Evolutionary conservation across 92 coral and sea anemone species (phyloP).

Genomic region (Metridium senile): DNA sequence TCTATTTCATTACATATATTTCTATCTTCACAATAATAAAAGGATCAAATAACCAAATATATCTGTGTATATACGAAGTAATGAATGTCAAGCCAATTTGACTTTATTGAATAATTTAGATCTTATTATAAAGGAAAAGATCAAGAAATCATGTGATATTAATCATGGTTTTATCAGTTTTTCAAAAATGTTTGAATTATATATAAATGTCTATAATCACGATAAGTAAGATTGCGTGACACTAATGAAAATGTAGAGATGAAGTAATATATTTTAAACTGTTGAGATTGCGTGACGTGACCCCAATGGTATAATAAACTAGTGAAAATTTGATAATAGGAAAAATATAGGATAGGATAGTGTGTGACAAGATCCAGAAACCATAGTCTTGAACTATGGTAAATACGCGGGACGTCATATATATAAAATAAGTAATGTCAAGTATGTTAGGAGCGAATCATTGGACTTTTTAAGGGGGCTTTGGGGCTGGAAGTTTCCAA

Average conservation of each 20-base stretch:
- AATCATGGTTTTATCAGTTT: not conserved
- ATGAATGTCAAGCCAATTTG: constrained; percentile 36
- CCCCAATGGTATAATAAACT: no score
- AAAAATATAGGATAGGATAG: not conserved
- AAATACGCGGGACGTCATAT: no score
- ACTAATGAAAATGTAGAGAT: not conserved
- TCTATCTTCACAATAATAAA: not conserved
- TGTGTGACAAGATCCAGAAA: not conserved
- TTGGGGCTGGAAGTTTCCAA: no score
- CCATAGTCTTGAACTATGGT: not conserved
- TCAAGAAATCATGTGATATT: not conserved
- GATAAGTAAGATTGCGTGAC: not conserved
- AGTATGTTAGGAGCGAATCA: no score
- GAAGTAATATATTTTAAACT: not conserved
- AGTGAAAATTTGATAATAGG: not conserved
- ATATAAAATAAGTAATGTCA: no score
- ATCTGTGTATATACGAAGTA: constrained; percentile 5
- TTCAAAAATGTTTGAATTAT: not conserved
- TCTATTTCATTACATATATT: constrained; percentile 8
- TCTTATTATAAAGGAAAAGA: not conserved
- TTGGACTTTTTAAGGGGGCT: no score
- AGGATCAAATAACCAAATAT: not conserved
- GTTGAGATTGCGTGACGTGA: not conserved
- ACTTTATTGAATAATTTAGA: constrained; percentile 4
- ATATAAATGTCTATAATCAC: not conserved